These are phyloP conservation scores for Eufriesea mexicana DNA, from an alignment of 1,140 invertebrate species.

Conservation along the genomic window DNA sequence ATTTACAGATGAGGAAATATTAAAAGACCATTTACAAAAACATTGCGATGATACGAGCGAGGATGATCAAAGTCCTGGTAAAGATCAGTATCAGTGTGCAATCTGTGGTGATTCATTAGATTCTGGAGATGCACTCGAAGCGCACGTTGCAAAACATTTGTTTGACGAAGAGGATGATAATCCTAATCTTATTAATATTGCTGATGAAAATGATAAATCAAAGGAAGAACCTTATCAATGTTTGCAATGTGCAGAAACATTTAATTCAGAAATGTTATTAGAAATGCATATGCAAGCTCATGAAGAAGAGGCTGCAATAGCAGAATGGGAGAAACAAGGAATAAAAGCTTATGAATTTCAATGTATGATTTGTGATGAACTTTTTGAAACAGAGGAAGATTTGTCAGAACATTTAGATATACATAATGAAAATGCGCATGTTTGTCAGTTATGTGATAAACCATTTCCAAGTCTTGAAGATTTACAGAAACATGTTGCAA, in stretches of 20 bases:
- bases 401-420: conserved; percentile 73
- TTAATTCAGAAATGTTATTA: conserved; percentile 73
- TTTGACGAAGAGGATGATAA: conserved; percentile 79
- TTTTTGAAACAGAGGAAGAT: conserved; percentile 70
- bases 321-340: conserved; percentile 74
- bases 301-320: conserved; percentile 76
- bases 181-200: conserved; percentile 76
- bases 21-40: conserved; percentile 79
- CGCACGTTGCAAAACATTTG: conserved; percentile 77
- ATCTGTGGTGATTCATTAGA: conserved; percentile 76
- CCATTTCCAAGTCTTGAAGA: conserved; percentile 73
- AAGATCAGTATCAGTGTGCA: conserved; percentile 77
- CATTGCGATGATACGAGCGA: conserved; percentile 79
- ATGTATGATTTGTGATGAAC: conserved; percentile 74
- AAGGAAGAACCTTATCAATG: conserved; percentile 64
- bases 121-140: conserved; percentile 72
- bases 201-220: conserved; percentile 43
- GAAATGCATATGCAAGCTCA: conserved; percentile 77
- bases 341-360: conserved; percentile 52
- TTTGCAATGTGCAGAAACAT: conserved; percentile 71
- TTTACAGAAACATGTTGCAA: conserved; percentile 76
- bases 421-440: conserved; percentile 72
- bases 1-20: conserved; percentile 75
- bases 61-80: conserved; percentile 66
- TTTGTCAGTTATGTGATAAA: conserved; percentile 78